Base-by-base conservation (phyloP, 2,888 invertebrate genomes). In the Eilema caniola region DNA sequence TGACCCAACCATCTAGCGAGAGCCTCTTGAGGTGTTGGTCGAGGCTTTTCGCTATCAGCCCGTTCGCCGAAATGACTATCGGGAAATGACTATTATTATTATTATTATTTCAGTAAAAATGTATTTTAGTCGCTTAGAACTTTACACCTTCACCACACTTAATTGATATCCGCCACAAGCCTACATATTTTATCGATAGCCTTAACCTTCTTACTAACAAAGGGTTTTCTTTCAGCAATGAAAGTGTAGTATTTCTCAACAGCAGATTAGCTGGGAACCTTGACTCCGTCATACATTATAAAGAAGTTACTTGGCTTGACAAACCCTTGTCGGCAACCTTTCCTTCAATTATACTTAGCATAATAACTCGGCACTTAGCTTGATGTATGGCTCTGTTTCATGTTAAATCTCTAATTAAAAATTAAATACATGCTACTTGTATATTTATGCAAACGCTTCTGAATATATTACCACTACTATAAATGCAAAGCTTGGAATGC, bases 321-420 rank as follows among this genome's bases (percentile, higher is more conserved):
- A 24, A 31, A 28, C 31, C 53, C 20, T 53, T 31, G 31, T n/a
- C n/a, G 47, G 2, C 20, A 64, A 64, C 64, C 64, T 65, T 65
- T 56, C 31, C 31, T 56, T 65, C 23, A 23, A 20, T 23, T 33
- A 31, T 1, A 62, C 31, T 65, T 56, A 56, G 31, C 25, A 16
- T 59, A 61, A 65, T 53, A n/a, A 53, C 53, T 53, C 53, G n/a
- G n/a, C 2, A 53, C 53, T 47, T 20, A 16, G 47, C 20, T 47
- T 47, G 47, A 47, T 47, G 20, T 47, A 47, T 20, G 47, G 20
- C 5, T 47, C 47, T 53, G 53, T 53, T 53, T n/a, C n/a, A 53
- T 53, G n/a, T 53, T n/a, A 7, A 8, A n/a, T n/a, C 53, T 53
- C n/a, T 47, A 5, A 53, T 53, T 53, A 53, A 53, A 53, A n/a